A percentile compares a stretch with the other conserved stretches of the same genome.
Conservation (phyloP, 2,113 vertebrate species). For the Prionailurus bengalensis region DNA sequence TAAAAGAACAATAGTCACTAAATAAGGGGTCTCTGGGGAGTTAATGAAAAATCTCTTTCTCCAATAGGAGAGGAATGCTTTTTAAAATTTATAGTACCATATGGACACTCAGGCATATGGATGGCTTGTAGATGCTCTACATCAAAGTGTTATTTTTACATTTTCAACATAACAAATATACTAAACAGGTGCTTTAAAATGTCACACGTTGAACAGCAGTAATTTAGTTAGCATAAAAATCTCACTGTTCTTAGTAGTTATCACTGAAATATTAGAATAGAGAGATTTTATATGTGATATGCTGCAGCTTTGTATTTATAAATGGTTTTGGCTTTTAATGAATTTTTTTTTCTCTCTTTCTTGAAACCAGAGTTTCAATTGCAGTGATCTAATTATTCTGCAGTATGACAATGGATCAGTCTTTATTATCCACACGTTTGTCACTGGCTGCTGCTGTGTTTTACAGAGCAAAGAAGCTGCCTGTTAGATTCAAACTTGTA, state of each 20-base stretch:
- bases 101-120: neutral
- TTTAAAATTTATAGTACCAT: slow-evolving; percentile 61
- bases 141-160: slow-evolving; percentile 78
- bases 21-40: neutral
- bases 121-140: slow-evolving; percentile 2
- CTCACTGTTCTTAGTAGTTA: slow-evolving; percentile 43
- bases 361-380: neutral
- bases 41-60: slow-evolving; percentile 31
- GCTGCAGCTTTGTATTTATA: neutral
- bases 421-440: neutral
- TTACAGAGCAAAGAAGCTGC: neutral
- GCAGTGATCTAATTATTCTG: neutral
- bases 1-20: neutral
- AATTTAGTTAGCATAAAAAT: slow-evolving; percentile 78
- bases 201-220: slow-evolving; percentile 65
- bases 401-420: rapidly evolving
- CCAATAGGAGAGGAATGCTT: neutral
- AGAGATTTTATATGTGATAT: slow-evolving; percentile 7
- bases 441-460: neutral
- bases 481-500: too few relatives aligned
- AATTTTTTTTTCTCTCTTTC: neutral
- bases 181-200: slow-evolving; percentile 77
- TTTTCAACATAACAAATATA: slow-evolving; percentile 67
- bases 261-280: slow-evolving; percentile 56
- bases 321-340: neutral